Base-by-base conservation (phyloP, 2,113 vertebrate genomes). In the Hippocampus mohnikei region DNA sequence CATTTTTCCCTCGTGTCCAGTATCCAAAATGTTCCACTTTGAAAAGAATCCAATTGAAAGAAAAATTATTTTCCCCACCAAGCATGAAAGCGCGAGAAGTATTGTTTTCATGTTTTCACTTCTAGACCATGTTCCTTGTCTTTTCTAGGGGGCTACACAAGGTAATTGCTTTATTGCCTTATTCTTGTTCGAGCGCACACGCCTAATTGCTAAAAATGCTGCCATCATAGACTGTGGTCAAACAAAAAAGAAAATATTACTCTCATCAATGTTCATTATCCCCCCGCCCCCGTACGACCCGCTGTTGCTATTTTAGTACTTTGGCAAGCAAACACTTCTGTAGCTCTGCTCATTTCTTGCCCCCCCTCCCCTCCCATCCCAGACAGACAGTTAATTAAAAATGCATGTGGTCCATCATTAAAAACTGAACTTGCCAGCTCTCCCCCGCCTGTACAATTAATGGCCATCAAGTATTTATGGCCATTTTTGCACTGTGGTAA, bases 331-430 rank as follows among this genome's bases (percentile, higher is more conserved):
- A 76, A 66, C n/a, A 63, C n/a, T 75, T 48, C 37, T 66, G 23
- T 42, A 60, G 55, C 60, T 69, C 10, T 27, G 59, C 29, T 73
- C 69, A 68, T 69, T n/a, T 23, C n/a, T 44, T 15, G 33, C 33
- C 33, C 27, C 25, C n/a, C 27, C 8, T 5, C 21, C 21, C 55
- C 23, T 27, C 56, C 59, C 16, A 33, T 40, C 10, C 53, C 69
- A 53, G 53, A 59, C 42, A 70, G 53, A 55, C 42, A 70, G 11
- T 72, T 65, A 20, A 75, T 81, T 72, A 80, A 87, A 81, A 82
- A 80, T 81, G 63, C 66, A 87, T 74, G 41, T 41, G 29, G 60
- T 53, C 66, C 59, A 23, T 33, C 46, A 56, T 73, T 63, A 74
- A 82, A 81, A 79, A 53, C 56, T 18, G 67, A 83, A 81, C 37